A percentile compares a stretch with the other conserved stretches of the same genome.
phyloP scores from a whole-genome alignment of 2,113 vertebrate species.

The Nannobrachium achirus region DNA sequence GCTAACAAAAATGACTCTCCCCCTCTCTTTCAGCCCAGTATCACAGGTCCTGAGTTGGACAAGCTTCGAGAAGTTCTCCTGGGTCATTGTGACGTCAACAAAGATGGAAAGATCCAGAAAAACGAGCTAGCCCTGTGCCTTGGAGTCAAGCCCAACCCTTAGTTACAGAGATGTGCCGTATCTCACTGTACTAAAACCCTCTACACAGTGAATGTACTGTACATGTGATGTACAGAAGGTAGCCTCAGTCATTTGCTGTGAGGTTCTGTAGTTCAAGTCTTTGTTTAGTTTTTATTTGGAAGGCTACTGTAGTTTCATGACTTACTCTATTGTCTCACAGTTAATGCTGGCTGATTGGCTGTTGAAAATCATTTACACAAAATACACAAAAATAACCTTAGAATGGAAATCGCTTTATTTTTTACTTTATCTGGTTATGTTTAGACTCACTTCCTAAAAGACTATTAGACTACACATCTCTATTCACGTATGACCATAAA shows the following conservation, averaged over 20 bases:
- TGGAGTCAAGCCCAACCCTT: conserved; percentile 83
- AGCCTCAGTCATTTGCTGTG: conserved; percentile 3
- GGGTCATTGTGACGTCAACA: conserved; percentile 92
- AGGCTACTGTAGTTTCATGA: not conserved
- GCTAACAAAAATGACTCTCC: not conserved
- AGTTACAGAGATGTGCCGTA: not conserved
- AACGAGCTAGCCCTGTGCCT: conserved; percentile 93
- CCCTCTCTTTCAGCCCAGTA: conserved; percentile 83
- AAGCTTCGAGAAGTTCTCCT: conserved; percentile 88
- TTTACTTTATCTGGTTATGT: not conserved
- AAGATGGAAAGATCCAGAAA: conserved; percentile 96
- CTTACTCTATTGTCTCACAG: not conserved
- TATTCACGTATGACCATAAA: not conserved
- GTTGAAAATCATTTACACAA: not conserved
- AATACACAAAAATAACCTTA: not conserved
- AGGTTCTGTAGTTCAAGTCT: not conserved
- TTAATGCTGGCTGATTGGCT: not conserved
- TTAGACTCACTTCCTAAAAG: not conserved
- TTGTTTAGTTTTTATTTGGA: not conserved
- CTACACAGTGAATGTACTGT: not conserved
- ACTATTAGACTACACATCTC: not conserved
- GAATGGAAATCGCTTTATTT: not conserved
- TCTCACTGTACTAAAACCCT: not conserved
- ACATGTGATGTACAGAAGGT: not conserved
- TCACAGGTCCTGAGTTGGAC: conserved; percentile 88